Evolutionary conservation across 2,113 vertebrate genomes (phyloP).

Genomic region (Clarias batrachus): DNA sequence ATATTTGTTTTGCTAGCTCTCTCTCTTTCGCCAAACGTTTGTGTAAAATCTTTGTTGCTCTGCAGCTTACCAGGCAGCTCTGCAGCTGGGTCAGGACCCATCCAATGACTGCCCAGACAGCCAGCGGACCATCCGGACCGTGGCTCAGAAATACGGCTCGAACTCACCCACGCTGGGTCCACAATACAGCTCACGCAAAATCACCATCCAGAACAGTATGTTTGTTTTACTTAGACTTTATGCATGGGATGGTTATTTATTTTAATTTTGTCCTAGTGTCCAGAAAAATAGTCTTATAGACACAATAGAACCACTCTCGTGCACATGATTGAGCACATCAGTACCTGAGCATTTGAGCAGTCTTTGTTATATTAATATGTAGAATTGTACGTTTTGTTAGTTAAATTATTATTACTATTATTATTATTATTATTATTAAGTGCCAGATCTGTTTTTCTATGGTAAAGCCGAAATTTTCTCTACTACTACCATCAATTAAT

Average conservation of each 20-base stretch:
- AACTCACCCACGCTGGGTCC: conserved; percentile 79
- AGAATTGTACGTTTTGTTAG: neutral
- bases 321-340: neutral
- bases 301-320: neutral
- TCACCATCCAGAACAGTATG: conserved; percentile 90
- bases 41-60: conserved; percentile 7
- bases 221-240: conserved; percentile 37
- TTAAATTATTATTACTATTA: neutral
- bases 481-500: neutral
- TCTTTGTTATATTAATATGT: neutral
- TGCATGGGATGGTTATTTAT: neutral
- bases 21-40: neutral
- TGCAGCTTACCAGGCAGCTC: conserved; percentile 84
- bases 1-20: neutral
- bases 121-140: conserved; percentile 82
- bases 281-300: neutral
- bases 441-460: neutral
- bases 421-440: neutral
- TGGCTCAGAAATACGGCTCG: conserved; percentile 84
- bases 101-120: conserved; percentile 85
- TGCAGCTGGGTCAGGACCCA: conserved; percentile 87
- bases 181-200: conserved; percentile 87
- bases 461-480: neutral
- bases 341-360: no score
- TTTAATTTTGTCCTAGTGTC: neutral